Evolutionary conservation across 2,113 vertebrate species (phyloP).

Genomic region (Campylorhamphus procurvoides): DNA sequence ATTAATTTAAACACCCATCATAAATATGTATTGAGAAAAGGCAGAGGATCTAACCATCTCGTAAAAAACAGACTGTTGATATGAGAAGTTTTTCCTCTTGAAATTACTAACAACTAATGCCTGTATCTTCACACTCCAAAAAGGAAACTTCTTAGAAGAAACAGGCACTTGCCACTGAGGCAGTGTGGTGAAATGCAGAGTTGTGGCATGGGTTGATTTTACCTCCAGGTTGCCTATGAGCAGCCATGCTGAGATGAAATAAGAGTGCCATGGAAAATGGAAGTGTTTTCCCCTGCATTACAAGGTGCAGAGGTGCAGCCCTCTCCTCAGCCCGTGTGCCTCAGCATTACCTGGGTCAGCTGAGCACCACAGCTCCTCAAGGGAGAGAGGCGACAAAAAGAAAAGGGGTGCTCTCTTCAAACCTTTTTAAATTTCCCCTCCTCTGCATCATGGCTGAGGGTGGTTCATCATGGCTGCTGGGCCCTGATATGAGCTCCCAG

Average conservation of each 20-base stretch:
- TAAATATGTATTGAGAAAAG: not conserved
- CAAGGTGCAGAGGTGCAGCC: not conserved
- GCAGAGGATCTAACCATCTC: not conserved
- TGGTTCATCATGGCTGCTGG: not conserved
- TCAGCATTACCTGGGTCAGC: not conserved
- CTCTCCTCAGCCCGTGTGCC: fast-evolving
- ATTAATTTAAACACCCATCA: not conserved
- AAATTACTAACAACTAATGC: not conserved
- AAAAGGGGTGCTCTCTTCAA: not conserved
- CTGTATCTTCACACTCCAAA: not conserved
- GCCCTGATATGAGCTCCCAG: not conserved
- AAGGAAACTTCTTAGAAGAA: not conserved
- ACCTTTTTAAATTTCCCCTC: not conserved
- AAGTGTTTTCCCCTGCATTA: not conserved
- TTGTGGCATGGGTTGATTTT: not conserved
- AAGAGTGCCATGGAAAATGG: not conserved
- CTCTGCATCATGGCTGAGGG: too few relatives aligned
- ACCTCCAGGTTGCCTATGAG: not conserved
- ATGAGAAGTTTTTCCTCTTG: not conserved
- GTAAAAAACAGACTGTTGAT: not conserved
- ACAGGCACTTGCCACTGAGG: not conserved
- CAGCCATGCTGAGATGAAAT: not conserved
- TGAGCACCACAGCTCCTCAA: fast-evolving
- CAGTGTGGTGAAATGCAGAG: not conserved
- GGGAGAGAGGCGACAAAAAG: not conserved